Base-by-base conservation (phyloP, 2,888 invertebrate species). In the Perithous albicinctus region DNA sequence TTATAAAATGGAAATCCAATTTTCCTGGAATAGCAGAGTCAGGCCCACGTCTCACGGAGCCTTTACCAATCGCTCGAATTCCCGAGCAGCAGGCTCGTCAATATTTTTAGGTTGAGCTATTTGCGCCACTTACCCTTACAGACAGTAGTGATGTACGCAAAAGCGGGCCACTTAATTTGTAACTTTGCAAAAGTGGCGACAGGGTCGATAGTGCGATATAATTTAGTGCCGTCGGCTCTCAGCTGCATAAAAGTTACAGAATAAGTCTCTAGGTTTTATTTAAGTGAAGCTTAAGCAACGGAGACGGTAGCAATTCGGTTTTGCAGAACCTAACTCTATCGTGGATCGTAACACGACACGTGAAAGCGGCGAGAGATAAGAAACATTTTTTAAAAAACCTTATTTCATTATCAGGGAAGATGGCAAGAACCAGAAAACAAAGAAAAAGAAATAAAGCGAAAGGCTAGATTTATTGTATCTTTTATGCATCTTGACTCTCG, bases 31-130 rank as follows among this genome's bases (percentile, higher is more conserved):
- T 8, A 32, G 15, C n/a, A 26, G n/a, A 20, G 12, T 23, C 48
- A 29, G 15, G 10, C 29, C 29, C 15, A 18, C 29, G 10, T 32
- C 15, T n/a, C n/a, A n/a, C 32, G 2, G 8, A 59, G 0, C 15
- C 15, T 8, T 59, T 59, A 2, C 6, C n/a, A 15, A 32, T 32
- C 18, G 54, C 12, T 54, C 15, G 32, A 59, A 59, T 59, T 59
- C 2, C 2, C 59, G 59, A 32, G 15, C 20, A 20, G 35, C 35
- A 23, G 38, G 63, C 48, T 64, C 38, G 59, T 74, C 74, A 64
- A 64, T 74, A 64, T 48, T 74, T 63, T 74, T 64, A 32, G 56
- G 23, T 10, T 20, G 32, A 74, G 48, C 59, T 72, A 32, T 32
- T 32, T n/a, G 29, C 18, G 15, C 35, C 32, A 15, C 59, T 32